phyloP scores from a whole-genome alignment of 2,888 invertebrate species.

The Thyatira batis region DNA sequence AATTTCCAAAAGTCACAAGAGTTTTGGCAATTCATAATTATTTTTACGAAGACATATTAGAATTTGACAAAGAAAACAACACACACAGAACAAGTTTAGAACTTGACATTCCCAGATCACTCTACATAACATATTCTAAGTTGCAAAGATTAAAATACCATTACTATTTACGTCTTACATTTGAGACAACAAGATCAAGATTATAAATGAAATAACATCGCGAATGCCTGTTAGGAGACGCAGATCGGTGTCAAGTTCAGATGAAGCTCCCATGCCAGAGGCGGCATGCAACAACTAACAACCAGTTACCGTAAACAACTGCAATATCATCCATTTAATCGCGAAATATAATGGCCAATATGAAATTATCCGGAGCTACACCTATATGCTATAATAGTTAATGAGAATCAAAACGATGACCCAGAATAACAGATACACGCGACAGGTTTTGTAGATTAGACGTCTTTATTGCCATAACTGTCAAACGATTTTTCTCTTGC shows the following conservation, averaged over 20 bases:
- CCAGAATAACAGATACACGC: constrained; percentile 8
- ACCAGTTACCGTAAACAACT: constrained; percentile 5
- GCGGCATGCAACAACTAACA: constrained; percentile 5
- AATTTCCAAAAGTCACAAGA: too few species aligned
- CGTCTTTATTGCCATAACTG: constrained; percentile 21
- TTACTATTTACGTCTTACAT: background rate
- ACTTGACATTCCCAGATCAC: too few species aligned
- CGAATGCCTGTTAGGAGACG: constrained; percentile 18
- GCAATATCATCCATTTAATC: constrained; percentile 11
- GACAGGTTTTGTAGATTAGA: constrained; percentile 23
- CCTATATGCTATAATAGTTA: background rate
- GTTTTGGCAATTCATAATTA: too few species aligned
- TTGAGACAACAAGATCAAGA: background rate
- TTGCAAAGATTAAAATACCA: background rate
- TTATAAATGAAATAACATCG: background rate
- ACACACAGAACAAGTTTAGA: too few species aligned
- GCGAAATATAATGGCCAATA: too few species aligned
- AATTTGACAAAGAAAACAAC: too few species aligned
- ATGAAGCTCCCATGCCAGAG: constrained; percentile 4
- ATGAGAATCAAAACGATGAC: background rate
- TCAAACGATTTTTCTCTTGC: constrained; percentile 11
- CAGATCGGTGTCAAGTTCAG: constrained; percentile 29
- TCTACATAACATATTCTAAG: background rate
- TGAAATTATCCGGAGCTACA: background rate
- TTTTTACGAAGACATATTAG: too few species aligned